Evolutionary conservation across 2,113 vertebrate species (phyloP).

Genomic region (Electrona antarctica): DNA sequence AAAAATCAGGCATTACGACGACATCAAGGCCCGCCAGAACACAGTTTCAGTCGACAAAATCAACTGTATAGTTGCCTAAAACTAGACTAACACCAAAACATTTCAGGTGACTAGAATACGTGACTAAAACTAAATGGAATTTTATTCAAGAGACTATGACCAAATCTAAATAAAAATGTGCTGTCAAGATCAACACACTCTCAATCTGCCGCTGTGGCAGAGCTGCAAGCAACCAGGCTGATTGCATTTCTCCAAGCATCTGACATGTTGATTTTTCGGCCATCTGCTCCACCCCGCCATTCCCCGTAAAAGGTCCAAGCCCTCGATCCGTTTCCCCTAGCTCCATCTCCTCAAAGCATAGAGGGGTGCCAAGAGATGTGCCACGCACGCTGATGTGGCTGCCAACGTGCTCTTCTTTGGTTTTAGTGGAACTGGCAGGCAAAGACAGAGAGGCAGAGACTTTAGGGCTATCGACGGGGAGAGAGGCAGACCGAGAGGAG

Average conservation of each 20-base stretch:
- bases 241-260: background rate
- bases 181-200: background rate
- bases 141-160: too few species aligned
- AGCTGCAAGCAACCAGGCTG: constrained; percentile 16
- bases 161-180: too few species aligned
- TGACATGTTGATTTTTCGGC: constrained; percentile 49
- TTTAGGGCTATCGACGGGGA: background rate
- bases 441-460: background rate
- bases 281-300: constrained; percentile 55
- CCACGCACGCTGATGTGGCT: constrained; percentile 16
- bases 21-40: too few species aligned
- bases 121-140: too few species aligned
- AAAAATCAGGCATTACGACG: too few species aligned
- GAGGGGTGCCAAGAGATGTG: constrained; percentile 46
- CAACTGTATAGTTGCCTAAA: too few species aligned
- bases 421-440: constrained; percentile 11
- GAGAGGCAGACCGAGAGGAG: background rate
- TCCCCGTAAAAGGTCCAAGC: constrained; percentile 7
- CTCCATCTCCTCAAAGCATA: constrained; percentile 16
- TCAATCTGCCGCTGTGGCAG: background rate
- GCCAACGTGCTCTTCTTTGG: constrained; percentile 18
- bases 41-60: too few species aligned
- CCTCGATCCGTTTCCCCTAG: constrained; percentile 4
- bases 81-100: too few species aligned
- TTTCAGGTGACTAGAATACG: too few species aligned